Conservation (phyloP, 37 sponge, comb jelly and placozoan genomes). For the Mnemiopsis leidyi region DNA sequence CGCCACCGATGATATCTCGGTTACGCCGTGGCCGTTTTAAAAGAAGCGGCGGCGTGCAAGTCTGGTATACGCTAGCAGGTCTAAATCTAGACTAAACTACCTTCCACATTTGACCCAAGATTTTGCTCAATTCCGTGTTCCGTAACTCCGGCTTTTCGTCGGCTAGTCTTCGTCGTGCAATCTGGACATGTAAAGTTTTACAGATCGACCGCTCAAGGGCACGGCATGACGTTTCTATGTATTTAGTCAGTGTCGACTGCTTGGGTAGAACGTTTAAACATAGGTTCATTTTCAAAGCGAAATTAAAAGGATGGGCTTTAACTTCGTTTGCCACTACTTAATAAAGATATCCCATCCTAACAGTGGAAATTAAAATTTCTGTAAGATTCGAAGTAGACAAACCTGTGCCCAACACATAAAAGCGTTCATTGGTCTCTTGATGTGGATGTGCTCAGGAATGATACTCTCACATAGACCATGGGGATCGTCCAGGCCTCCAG, state of each 20-base stretch:
- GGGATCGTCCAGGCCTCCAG: not conserved
- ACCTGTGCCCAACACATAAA: slow-evolving; percentile 66
- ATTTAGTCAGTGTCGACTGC: no score
- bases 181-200: not conserved
- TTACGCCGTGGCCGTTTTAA: no score
- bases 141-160: slow-evolving; percentile 53
- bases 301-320: no score
- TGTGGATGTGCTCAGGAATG: slow-evolving; percentile 13
- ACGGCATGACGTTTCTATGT: no score
- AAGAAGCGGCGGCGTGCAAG: no score
- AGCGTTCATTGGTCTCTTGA: slow-evolving; percentile 58
- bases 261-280: no score
- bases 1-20: no score
- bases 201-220: not conserved
- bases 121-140: slow-evolving; percentile 56
- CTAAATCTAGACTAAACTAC: not conserved
- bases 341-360: no score
- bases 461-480: not conserved
- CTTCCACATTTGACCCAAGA: slow-evolving; percentile 61
- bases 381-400: not conserved
- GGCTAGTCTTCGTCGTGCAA: slow-evolving; percentile 39
- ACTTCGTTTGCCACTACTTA: no score
- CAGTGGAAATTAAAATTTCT: no score
- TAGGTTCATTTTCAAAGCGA: no score
- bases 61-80: no score